These are phyloP conservation scores for Zaprionus camerounensis DNA, from an alignment of 1,140 invertebrate species.

Conservation along the genomic window DNA sequence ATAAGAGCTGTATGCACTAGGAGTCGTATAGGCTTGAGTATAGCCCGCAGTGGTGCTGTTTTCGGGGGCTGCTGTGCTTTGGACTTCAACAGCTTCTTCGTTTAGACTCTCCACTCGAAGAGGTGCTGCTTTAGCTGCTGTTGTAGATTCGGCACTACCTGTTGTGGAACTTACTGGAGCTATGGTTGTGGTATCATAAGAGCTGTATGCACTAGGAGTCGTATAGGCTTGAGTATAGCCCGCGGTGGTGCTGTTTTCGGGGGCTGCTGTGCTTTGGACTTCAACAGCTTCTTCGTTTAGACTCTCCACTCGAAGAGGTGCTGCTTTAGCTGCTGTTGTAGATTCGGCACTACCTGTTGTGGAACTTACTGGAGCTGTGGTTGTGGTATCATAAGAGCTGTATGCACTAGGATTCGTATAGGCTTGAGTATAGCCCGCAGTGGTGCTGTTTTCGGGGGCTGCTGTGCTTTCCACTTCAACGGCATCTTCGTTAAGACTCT, in stretches of 20 bases:
- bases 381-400: background rate
- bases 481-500: too few species aligned
- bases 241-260: background rate
- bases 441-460: too few species aligned
- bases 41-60: background rate
- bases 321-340: background rate
- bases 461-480: too few species aligned
- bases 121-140: background rate
- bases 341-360: background rate
- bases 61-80: background rate
- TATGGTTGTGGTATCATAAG: background rate
- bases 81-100: background rate
- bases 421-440: background rate
- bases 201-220: background rate
- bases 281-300: background rate
- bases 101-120: background rate
- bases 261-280: background rate
- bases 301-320: background rate
- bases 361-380: background rate
- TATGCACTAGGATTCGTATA: background rate
- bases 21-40: background rate
- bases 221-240: background rate
- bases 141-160: background rate
- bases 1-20: background rate
- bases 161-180: background rate